Percentiles rank a stretch among this genome's conserved stretches.
phyloP scores from a whole-genome alignment of 2,113 vertebrate species.

The Taxidea taxus region DNA sequence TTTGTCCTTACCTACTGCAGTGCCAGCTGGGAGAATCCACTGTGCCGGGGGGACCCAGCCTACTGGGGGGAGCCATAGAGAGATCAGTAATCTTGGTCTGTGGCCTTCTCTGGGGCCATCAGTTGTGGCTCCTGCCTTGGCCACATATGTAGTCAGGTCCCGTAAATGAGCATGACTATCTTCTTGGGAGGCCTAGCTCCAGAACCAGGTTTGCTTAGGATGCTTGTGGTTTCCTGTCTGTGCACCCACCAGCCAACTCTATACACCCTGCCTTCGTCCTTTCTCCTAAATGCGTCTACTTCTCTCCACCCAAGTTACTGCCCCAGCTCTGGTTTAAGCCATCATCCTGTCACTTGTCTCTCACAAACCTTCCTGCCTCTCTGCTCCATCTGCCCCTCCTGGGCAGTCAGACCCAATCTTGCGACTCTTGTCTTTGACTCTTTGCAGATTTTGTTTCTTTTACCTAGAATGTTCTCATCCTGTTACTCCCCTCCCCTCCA shows the following conservation, averaged over 20 bases:
- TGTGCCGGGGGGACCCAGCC: not conserved
- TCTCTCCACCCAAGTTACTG: not conserved
- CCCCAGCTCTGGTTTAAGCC: not conserved
- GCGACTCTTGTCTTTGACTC: not conserved
- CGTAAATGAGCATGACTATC: not conserved
- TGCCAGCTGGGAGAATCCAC: not conserved
- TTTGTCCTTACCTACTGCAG: not conserved
- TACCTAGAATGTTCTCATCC: not conserved
- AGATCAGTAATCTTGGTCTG: not conserved
- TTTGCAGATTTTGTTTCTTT: not conserved
- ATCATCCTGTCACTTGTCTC: not conserved
- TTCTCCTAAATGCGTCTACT: not conserved
- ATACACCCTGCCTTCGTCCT: not conserved
- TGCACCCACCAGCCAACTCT: not conserved
- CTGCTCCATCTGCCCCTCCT: not conserved
- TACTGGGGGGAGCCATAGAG: too few species aligned
- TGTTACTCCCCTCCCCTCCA: not conserved
- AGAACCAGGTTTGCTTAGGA: not conserved
- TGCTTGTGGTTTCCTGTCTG: not conserved
- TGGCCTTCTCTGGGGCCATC: not conserved
- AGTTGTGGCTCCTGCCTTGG: not conserved
- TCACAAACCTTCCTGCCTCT: not conserved
- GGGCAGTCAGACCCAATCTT: not conserved
- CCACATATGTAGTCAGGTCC: too few species aligned
- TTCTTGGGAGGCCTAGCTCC: not conserved